These are phyloP conservation scores for Calameuta filiformis DNA, from an alignment of 2,888 invertebrate genomes.

Conservation along the genomic window DNA sequence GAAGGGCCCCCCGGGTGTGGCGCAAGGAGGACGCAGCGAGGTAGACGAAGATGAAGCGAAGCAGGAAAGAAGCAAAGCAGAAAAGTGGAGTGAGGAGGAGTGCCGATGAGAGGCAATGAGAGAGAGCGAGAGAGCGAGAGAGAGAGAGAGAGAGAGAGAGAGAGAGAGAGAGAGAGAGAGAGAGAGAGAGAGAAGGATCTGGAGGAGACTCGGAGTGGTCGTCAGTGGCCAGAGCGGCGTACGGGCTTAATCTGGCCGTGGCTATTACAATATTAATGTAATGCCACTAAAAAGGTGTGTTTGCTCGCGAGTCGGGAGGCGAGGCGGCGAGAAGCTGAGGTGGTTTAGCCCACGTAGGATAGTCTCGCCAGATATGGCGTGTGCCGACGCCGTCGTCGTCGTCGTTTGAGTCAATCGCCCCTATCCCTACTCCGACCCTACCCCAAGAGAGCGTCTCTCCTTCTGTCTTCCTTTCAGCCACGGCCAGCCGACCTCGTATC, in stretches of 20 bases:
- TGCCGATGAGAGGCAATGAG: not conserved
- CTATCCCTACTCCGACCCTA: conserved; percentile 28
- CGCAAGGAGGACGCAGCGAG: not conserved
- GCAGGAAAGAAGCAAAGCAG: conserved; percentile 39
- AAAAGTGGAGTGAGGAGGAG: conserved; percentile 20
- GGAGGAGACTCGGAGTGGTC: conserved; percentile 7
- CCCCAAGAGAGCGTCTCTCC: conserved; percentile 16
- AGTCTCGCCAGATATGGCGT: conserved; percentile 64
- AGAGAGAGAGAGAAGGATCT: conserved; percentile 16
- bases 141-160: conserved; percentile 20
- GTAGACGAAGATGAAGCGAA: conserved; percentile 1
- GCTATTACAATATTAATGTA: conserved; percentile 64
- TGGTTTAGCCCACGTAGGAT: conserved; percentile 59
- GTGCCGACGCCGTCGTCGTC: conserved; percentile 49
- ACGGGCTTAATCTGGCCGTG: conserved; percentile 18
- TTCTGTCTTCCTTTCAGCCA: conserved; percentile 18
- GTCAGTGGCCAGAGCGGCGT: conserved; percentile 28
- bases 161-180: conserved; percentile 15
- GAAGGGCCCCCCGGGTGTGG: conserved; percentile 1
- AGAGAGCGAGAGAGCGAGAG: no score
- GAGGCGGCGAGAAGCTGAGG: conserved; percentile 33
- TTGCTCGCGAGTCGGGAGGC: conserved; percentile 48
- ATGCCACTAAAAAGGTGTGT: conserved; percentile 64
- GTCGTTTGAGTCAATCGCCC: conserved; percentile 39
- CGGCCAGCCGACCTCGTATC: conserved; percentile 44